These are phyloP conservation scores for Pseudococcus viburni DNA, from an alignment of 2,888 invertebrate genomes.

Conservation along the genomic window DNA sequence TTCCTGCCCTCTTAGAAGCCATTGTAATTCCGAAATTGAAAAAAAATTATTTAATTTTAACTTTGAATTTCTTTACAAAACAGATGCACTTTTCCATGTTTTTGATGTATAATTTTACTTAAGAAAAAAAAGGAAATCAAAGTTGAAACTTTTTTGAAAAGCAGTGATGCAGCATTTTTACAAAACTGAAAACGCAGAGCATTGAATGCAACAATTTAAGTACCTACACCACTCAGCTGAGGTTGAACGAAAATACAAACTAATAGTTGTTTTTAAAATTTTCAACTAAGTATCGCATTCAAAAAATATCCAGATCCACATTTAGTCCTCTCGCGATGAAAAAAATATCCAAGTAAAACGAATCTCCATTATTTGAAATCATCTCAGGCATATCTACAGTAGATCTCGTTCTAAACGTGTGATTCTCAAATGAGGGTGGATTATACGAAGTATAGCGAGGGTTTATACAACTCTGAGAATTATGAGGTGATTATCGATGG, in stretches of 20 bases:
- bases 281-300: background rate
- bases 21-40: background rate
- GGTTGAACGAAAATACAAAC: too few species aligned
- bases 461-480: background rate
- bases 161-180: too few species aligned
- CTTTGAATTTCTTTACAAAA: background rate
- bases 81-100: too few species aligned
- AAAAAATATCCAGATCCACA: background rate
- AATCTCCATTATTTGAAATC: slow-evolving; percentile 16
- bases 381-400: background rate
- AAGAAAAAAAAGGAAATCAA: too few species aligned
- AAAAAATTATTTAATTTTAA: background rate
- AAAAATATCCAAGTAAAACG: background rate
- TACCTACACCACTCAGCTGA: too few species aligned
- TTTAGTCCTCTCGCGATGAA: background rate
- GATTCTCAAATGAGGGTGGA: slow-evolving; percentile 26
- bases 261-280: too few species aligned
- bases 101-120: too few species aligned
- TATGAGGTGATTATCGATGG: slow-evolving; percentile 32
- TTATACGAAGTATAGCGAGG: background rate
- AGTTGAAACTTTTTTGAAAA: too few species aligned
- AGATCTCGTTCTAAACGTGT: slow-evolving; percentile 2
- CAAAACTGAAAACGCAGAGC: too few species aligned
- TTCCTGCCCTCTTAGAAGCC: background rate
- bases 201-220: too few species aligned